Conservation (phyloP, 2,113 vertebrate species). For the Dryoscopus gambensis region DNA sequence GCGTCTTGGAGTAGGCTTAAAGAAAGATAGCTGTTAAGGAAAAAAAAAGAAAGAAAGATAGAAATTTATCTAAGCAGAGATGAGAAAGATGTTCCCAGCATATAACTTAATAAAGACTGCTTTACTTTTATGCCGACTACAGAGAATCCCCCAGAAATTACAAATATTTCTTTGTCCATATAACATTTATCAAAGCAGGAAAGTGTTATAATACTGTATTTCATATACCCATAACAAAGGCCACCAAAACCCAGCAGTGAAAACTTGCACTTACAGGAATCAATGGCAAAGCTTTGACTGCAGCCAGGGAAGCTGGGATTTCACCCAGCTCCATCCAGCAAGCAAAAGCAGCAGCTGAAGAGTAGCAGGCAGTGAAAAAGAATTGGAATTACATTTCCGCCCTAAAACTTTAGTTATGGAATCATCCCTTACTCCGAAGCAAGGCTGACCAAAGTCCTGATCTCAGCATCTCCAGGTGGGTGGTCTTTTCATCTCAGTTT, state of each 20-base stretch:
- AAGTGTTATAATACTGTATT: background rate
- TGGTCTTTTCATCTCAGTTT: background rate
- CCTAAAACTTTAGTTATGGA: background rate
- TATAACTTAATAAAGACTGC: background rate
- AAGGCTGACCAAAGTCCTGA: background rate
- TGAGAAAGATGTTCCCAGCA: slow-evolving; percentile 9
- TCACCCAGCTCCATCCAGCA: background rate
- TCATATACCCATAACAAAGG: background rate
- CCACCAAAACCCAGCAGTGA: background rate
- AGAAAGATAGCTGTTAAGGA: slow-evolving; percentile 87
- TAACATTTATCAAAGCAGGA: background rate
- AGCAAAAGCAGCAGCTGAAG: background rate
- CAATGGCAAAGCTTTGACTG: background rate
- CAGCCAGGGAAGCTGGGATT: background rate
- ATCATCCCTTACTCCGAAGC: background rate
- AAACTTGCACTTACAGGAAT: background rate
- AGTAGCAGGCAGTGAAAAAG: background rate
- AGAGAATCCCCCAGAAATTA: slow-evolving; percentile 3
- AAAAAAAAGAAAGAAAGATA: background rate
- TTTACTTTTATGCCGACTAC: background rate
- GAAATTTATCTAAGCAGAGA: slow-evolving; percentile 26
- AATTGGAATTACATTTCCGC: background rate
- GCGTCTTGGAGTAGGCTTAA: slow-evolving; percentile 84
- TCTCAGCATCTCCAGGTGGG: background rate
- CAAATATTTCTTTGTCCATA: background rate